A percentile compares a stretch with the other conserved stretches of the same genome.
Evolutionary conservation across 2,888 invertebrate species (phyloP).

Genomic region (Spilarctia lutea): DNA sequence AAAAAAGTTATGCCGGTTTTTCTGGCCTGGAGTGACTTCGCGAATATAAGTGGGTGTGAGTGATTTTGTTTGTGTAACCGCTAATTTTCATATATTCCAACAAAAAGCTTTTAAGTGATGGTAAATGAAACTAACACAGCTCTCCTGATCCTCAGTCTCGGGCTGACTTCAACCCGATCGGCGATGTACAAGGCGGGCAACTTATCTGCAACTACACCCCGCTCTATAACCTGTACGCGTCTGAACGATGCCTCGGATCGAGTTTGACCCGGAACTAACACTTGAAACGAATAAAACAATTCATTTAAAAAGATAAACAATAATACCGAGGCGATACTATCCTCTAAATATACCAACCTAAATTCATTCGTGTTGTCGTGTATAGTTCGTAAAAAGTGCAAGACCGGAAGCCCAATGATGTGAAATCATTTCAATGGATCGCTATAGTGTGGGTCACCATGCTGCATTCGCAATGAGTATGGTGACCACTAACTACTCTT

Average conservation of each 20-base stretch:
- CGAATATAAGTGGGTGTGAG: background rate
- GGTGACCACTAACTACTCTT: too few relatives aligned
- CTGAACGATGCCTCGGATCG: constrained; percentile 72
- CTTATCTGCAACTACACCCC: constrained; percentile 65
- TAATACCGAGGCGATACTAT: too few relatives aligned
- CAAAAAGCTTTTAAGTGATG: background rate
- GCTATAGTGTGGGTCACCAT: too few relatives aligned
- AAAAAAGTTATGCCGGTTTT: background rate
- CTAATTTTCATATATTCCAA: too few relatives aligned
- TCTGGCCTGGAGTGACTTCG: background rate
- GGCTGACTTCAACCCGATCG: constrained; percentile 72
- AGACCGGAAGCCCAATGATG: too few relatives aligned
- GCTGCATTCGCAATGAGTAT: too few relatives aligned
- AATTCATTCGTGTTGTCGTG: too few relatives aligned
- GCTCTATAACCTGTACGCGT: constrained; percentile 63
- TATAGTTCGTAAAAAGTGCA: too few relatives aligned
- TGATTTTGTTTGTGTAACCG: background rate
- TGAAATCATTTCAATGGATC: too few relatives aligned
- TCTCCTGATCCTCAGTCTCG: constrained; percentile 71
- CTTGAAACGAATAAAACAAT: constrained; percentile 46
- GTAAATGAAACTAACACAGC: constrained; percentile 74
- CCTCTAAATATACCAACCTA: too few relatives aligned
- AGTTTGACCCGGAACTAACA: constrained; percentile 69
- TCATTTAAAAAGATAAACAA: background rate
- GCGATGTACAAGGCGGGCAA: constrained; percentile 69